phyloP scores from a whole-genome alignment of 2,888 invertebrate genomes.

The Drosophila infuscata region DNA sequence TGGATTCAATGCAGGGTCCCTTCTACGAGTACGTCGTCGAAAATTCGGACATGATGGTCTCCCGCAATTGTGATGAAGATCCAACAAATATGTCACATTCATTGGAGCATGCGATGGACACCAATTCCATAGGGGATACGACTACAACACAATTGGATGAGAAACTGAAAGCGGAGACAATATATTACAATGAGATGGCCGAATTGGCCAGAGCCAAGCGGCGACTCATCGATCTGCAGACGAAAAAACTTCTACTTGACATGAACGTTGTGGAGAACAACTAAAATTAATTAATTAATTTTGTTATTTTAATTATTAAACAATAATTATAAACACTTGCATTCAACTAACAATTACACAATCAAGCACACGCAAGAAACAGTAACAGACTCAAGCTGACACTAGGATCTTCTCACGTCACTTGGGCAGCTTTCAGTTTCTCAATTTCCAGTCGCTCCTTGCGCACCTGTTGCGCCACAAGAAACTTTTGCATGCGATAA shows the following conservation, averaged over 20 bases:
- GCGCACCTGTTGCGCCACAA: conserved; percentile 75
- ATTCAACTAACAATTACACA: conserved; percentile 40
- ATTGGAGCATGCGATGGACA: conserved; percentile 47
- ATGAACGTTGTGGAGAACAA: conserved; percentile 67
- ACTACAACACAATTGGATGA: conserved; percentile 68
- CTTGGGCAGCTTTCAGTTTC: conserved; percentile 18
- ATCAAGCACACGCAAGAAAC: conserved; percentile 10
- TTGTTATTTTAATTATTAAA: conserved; percentile 45
- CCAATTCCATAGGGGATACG: conserved; percentile 51
- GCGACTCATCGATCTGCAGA: conserved; percentile 68
- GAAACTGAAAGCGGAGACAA: conserved; percentile 76
- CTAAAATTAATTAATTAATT: conserved; percentile 25
- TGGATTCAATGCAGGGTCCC: conserved; percentile 59
- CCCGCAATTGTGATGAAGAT: conserved; percentile 55
- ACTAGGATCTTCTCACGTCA: not conserved
- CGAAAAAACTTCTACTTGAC: conserved; percentile 69
- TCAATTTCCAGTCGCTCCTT: conserved; percentile 61
- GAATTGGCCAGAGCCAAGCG: conserved; percentile 75
- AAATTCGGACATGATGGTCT: conserved; percentile 57
- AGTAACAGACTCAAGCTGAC: conserved; percentile 8
- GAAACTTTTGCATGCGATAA: conserved; percentile 80
- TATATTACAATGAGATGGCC: conserved; percentile 79
- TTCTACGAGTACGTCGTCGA: conserved; percentile 72
- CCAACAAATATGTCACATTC: conserved; percentile 40
- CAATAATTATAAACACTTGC: conserved; percentile 40